Base-by-base conservation (phyloP, 1,140 invertebrate genomes). In the Monomorium pharaonis region DNA sequence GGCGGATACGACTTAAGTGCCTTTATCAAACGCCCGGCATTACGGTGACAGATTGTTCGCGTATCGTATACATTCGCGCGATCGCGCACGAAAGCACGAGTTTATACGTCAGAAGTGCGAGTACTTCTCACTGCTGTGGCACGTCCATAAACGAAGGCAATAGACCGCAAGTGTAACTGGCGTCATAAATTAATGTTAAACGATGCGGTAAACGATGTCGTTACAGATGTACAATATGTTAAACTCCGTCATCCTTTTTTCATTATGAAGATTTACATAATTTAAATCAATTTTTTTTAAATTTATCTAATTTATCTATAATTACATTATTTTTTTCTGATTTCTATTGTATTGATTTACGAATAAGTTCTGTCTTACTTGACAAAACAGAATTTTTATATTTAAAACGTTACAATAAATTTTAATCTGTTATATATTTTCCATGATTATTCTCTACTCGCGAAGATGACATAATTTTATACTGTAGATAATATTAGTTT, bases 1-100 rank as follows among this genome's bases (percentile, higher is more conserved):
- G 51, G 47, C 88, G 85, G 89, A 90, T 90, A 90, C 69, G 85
- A 85, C 80, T 89, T 90, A 84, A 89, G 80, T 90, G 80, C 89
- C 87, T 90, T 89, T 90, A 89, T 90, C 89, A 85, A 89, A 74
- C 85, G 60, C 58, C 54, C 54, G 51, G 37, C 37, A 70, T 65
- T 69, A 72, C 81, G 37, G 87, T 86, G 88, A 89, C 88, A 74
- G 88, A 89, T 86, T 58, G 70, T 30, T 84, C 72, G 77, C 70
- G 65, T 76, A 56, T 14, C 24, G 12, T 27, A 27, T 62, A 30
- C 33, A 70, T 24, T 49, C 77, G 63, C 65, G 47, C 77, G 62
- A 47, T 72, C 77, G 77, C 49, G 24, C 63, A 69, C 77, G 78
- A 70, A 54, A 81, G 51, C 44, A 30, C 51, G 24, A 47, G 37